Base-by-base conservation (phyloP, 2,797 vertebrate genomes). In the Ctenopoma kingsleyae region DNA sequence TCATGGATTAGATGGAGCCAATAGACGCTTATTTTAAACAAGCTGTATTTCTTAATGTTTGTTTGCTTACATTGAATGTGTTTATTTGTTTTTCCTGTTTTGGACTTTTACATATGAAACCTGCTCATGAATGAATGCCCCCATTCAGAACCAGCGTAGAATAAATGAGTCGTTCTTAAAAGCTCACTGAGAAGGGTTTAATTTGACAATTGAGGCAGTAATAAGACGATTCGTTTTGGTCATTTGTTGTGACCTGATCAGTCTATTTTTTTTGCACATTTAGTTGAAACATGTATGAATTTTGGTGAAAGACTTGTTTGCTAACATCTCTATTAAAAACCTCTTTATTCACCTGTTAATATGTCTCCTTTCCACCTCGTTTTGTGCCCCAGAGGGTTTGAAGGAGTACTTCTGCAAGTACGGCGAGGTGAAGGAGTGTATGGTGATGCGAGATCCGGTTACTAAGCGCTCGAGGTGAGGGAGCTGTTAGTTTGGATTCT, bases 371-470 rank as follows among this genome's bases (percentile, higher is more conserved):
- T 50, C 19, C n/a, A 5, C 51, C 47, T 43, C 67, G 6, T 72
- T 78, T 61, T 67, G n/a, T 68, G 46, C 78, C 74, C 51, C 95
- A 99, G 97, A 99, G 94, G 97, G 98, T 83, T 91, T 99, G 94
- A 98, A 98, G 91, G 98, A 99, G 87, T 99, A 99, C 94, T 99
- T 99, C 94, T 97, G 97, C 94, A 98, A 99, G 95, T 99, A 98
- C 85, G 97, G 98, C 59, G 97, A 99, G 88, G 97, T 98, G 95
- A 99, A 98, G 93, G 97, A 99, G 97, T 98, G 98, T 93, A 97
- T 99, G 96, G 97, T 99, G 94, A 99, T 99, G 97, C 95, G 97
- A 93, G 97, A 99, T 96, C 98, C 98, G 74, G 95, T 99, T 95
- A 99, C 97, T 87, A 99, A 99, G 94, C 96, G 97, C 92, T 99